Percentiles rank a stretch among this genome's conserved stretches.
phyloP scores from a whole-genome alignment of 2,797 vertebrate genomes.

The Schizopygopsis malacanthus region DNA sequence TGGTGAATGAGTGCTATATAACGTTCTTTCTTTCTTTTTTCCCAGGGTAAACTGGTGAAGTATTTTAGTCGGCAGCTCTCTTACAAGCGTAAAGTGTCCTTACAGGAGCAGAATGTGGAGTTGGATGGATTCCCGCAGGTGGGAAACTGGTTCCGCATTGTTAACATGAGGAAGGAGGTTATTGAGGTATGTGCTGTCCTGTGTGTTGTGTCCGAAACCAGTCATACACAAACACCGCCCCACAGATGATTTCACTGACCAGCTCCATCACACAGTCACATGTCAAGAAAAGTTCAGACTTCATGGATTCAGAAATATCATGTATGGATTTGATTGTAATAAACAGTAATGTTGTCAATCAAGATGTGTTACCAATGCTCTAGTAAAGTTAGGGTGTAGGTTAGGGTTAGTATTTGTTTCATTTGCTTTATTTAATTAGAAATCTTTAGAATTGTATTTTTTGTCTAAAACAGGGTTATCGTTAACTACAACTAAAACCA shows the following conservation, averaged over 20 bases:
- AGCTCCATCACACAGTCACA: not conserved
- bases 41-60: slow-evolving; percentile 96
- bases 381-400: not conserved
- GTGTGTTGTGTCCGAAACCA: not conserved
- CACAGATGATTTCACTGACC: not conserved
- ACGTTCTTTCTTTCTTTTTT: not conserved
- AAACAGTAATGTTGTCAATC: not conserved
- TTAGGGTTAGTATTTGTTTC: not conserved
- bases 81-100: slow-evolving; percentile 94
- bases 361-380: not conserved
- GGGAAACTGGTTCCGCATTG: slow-evolving; percentile 95
- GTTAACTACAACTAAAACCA: not conserved
- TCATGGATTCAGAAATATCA: not conserved
- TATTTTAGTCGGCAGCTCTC: slow-evolving; percentile 99
- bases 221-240: not conserved
- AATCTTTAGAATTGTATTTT: not conserved
- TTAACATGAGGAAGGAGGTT: slow-evolving; percentile 94
- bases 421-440: not conserved
- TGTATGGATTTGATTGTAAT: not conserved
- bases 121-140: slow-evolving; percentile 95
- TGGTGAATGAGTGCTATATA: not conserved
- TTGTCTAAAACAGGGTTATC: not conserved
- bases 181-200: slow-evolving; percentile 81
- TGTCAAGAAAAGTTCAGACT: not conserved
- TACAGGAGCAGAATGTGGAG: slow-evolving; percentile 90